Percentiles rank a stretch among this genome's conserved stretches.
Conservation (phyloP, 2,888 invertebrate species). For the Seira sanloemensis region DNA sequence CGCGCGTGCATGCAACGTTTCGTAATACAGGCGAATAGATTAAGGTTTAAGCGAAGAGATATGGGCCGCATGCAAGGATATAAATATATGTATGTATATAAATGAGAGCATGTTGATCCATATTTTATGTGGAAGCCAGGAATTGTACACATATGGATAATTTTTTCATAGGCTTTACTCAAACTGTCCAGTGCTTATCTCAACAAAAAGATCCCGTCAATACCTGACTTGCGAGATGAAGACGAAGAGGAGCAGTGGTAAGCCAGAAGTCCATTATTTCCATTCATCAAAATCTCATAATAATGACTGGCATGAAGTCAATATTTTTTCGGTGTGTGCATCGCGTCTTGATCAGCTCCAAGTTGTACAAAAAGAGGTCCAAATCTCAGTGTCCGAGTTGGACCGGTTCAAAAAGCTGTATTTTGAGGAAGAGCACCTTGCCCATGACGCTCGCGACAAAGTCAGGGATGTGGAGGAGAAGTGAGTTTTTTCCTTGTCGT, state of each 20-base stretch:
- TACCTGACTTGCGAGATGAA: conserved; percentile 92
- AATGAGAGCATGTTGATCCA: too few species aligned
- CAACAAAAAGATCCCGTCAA: conserved; percentile 95
- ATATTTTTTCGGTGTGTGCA: too few species aligned
- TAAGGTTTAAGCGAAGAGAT: too few species aligned
- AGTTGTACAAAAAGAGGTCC: conserved; percentile 92
- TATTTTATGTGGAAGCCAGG: too few species aligned
- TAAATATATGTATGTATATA: too few species aligned
- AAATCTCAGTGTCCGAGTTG: conserved; percentile 90
- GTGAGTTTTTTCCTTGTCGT: conserved; percentile 77
- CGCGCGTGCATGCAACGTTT: too few species aligned
- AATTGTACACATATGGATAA: too few species aligned
- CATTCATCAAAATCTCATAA: not conserved
- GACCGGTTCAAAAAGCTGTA: conserved; percentile 96
- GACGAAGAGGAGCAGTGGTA: conserved; percentile 92
- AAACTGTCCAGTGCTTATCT: conserved; percentile 94
- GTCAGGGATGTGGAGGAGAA: conserved; percentile 97
- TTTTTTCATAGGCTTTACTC: conserved; percentile 89
- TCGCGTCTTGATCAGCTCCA: conserved; percentile 89
- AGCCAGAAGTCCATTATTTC: not conserved
- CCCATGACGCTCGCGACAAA: conserved; percentile 95
- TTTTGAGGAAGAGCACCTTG: conserved; percentile 96
- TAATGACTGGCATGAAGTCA: not conserved
- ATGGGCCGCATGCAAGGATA: too few species aligned
- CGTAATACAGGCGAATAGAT: too few species aligned